Percentiles rank a stretch among this genome's conserved stretches.
These are phyloP conservation scores for Pachyramphus minor DNA, from an alignment of 2,113 vertebrate species.

Conservation along the genomic window DNA sequence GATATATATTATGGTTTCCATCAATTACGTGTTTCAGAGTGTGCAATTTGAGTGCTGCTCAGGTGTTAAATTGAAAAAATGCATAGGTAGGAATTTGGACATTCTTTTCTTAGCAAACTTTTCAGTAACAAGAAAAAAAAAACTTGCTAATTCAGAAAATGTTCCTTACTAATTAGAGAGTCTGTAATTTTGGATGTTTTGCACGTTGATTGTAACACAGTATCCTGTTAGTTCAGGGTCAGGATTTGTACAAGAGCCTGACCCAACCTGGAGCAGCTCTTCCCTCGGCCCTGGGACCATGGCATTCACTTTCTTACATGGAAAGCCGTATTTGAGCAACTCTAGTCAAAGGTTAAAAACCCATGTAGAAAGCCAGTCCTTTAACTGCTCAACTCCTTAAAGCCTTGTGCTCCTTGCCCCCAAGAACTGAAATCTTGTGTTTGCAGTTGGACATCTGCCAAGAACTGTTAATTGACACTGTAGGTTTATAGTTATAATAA, in stretches of 20 bases:
- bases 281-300: neutral
- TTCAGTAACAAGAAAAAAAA: neutral
- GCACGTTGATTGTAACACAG: neutral
- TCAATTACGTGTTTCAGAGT: neutral
- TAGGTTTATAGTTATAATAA: slow-evolving; percentile 54
- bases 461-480: neutral
- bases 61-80: neutral
- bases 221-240: neutral
- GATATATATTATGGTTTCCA: neutral
- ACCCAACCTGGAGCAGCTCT: neutral
- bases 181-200: neutral
- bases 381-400: slow-evolving; percentile 12
- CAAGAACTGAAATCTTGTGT: neutral
- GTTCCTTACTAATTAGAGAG: neutral
- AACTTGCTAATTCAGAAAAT: neutral
- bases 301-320: neutral
- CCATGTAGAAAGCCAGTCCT: neutral
- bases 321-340: neutral
- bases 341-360: slow-evolving; percentile 15
- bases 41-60: neutral
- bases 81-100: neutral
- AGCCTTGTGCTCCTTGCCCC: neutral
- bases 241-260: neutral
- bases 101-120: neutral
- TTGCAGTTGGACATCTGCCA: slow-evolving; percentile 19